These are phyloP conservation scores for Tethya wilhelma DNA, from an alignment of 37 sponge, comb jelly and placozoan genomes.

Conservation along the genomic window DNA sequence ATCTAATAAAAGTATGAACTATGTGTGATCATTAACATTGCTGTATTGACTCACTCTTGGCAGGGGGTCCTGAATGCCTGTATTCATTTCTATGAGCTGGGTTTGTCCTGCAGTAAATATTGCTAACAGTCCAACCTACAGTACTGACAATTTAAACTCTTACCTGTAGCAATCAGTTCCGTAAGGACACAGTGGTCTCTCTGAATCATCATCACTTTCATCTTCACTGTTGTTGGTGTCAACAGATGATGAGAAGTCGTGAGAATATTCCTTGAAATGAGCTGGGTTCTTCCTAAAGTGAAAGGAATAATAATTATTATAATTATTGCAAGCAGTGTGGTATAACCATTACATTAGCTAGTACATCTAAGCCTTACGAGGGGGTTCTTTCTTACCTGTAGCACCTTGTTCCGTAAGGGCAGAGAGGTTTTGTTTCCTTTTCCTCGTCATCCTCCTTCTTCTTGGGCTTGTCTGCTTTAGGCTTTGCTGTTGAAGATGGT, in stretches of 20 bases:
- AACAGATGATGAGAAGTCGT: constrained; percentile 30
- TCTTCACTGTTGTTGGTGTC: constrained; percentile 10
- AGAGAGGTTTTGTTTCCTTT: constrained; percentile 50
- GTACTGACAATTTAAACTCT: no score
- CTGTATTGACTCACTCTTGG: neutral
- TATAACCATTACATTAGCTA: no score
- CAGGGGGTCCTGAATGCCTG: constrained; percentile 53
- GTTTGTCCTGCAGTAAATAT: no score
- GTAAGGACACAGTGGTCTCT: constrained; percentile 74
- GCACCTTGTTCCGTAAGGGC: constrained; percentile 84
- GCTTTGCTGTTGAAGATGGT: neutral
- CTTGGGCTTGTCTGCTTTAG: neutral
- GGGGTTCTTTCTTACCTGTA: constrained; percentile 76
- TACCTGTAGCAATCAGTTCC: constrained; percentile 89
- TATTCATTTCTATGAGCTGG: constrained; percentile 68
- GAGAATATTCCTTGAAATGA: constrained; percentile 87
- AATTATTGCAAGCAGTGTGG: neutral
- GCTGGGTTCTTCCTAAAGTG: constrained; percentile 82
- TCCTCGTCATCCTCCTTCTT: constrained; percentile 1
- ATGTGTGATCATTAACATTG: no score
- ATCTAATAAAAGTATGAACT: no score
- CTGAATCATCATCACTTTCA: constrained; percentile 26
- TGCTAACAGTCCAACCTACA: no score
- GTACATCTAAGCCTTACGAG: neutral
- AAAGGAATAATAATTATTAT: neutral